phyloP scores from a whole-genome alignment of 2,888 invertebrate genomes.

The Stenurella melanura region DNA sequence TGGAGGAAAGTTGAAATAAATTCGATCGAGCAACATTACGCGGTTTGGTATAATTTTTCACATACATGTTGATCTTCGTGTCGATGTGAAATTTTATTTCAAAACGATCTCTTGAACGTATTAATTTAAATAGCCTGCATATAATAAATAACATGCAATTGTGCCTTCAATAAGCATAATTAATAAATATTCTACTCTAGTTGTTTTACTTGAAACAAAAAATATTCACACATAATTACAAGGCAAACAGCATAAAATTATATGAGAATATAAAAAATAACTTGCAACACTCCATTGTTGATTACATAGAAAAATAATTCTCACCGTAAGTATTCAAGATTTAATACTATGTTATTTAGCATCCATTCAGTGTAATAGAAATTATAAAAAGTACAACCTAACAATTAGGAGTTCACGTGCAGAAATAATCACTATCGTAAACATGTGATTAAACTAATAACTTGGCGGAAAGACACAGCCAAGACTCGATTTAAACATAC shows the following conservation, averaged over 20 bases:
- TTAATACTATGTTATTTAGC: constrained; percentile 54
- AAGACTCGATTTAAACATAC: constrained; percentile 24
- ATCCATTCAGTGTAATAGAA: constrained; percentile 62
- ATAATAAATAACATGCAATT: constrained; percentile 26
- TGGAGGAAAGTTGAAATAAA: not conserved
- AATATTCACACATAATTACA: constrained; percentile 44
- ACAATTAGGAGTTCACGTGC: constrained; percentile 68
- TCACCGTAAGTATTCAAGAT: constrained; percentile 46
- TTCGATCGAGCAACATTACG: not conserved
- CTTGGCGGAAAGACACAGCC: constrained; percentile 32
- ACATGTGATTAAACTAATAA: constrained; percentile 68
- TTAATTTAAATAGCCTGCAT: constrained; percentile 27
- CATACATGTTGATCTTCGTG: constrained; percentile 6
- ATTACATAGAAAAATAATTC: constrained; percentile 47
- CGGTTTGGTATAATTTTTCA: not conserved
- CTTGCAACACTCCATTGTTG: constrained; percentile 45
- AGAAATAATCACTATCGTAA: constrained; percentile 67
- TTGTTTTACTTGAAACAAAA: constrained; percentile 41
- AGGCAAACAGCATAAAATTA: constrained; percentile 42
- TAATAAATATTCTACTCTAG: constrained; percentile 43
- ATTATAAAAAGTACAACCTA: constrained; percentile 61
- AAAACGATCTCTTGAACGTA: constrained; percentile 24
- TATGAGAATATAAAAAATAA: constrained; percentile 35
- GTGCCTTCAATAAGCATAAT: constrained; percentile 37
- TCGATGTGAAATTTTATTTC: constrained; percentile 36